These are phyloP conservation scores for Malthinus flaveolus DNA, from an alignment of 2,888 invertebrate genomes.

Conservation along the genomic window DNA sequence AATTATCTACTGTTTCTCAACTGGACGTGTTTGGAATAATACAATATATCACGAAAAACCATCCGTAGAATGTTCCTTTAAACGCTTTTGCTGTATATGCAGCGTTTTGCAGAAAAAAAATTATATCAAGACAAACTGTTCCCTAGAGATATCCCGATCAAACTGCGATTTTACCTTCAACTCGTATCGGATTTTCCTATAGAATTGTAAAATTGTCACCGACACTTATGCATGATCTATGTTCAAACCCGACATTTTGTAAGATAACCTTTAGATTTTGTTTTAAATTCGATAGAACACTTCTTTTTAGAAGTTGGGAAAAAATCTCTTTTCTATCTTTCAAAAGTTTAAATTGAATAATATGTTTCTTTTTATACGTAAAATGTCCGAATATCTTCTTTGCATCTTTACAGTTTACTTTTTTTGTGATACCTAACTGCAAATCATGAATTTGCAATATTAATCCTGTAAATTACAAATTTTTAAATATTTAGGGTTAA, in stretches of 20 bases:
- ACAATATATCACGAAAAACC: slow-evolving; percentile 12
- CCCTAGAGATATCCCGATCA: slow-evolving; percentile 11
- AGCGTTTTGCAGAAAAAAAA: slow-evolving; percentile 12
- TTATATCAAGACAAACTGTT: slow-evolving; percentile 15
- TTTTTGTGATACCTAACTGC: too few relatives aligned
- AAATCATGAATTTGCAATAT: too few relatives aligned
- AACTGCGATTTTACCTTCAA: slow-evolving; percentile 15
- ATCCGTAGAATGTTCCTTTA: slow-evolving; percentile 13
- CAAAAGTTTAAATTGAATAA: too few relatives aligned
- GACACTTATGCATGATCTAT: slow-evolving; percentile 2
- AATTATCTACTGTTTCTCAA: slow-evolving; percentile 21
- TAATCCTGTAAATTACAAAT: too few relatives aligned
- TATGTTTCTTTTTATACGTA: too few relatives aligned
- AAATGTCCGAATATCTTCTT: too few relatives aligned
- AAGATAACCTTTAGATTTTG: slow-evolving; percentile 10
- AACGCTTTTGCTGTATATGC: slow-evolving; percentile 10
- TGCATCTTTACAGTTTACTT: too few relatives aligned
- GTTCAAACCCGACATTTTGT: slow-evolving; percentile 6
- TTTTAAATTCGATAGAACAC: slow-evolving; percentile 5
- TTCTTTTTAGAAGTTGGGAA: too few relatives aligned
- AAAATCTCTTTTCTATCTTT: too few relatives aligned
- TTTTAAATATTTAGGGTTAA: too few relatives aligned
- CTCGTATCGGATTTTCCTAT: slow-evolving; percentile 10
- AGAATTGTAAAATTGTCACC: slow-evolving; percentile 16
- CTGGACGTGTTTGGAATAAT: slow-evolving; percentile 18